Evolutionary conservation across 2,113 vertebrate genomes (phyloP).

Genomic region (Oceanites oceanicus): DNA sequence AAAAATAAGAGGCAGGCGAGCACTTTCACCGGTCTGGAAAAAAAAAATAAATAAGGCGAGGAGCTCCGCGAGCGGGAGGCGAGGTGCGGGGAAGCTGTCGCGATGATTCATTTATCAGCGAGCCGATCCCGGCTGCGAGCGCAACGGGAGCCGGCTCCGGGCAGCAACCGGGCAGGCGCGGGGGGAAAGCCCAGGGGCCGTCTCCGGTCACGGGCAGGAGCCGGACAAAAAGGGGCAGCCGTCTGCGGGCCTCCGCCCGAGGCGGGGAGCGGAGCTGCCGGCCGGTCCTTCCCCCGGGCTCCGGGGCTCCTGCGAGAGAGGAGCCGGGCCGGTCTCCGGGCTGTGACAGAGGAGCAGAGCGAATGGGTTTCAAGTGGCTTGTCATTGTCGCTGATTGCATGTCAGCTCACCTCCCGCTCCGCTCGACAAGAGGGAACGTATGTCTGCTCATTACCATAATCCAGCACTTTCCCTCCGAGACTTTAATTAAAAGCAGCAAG

Average conservation of each 20-base stretch:
- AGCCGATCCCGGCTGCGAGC: neutral
- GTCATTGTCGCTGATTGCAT: conserved; percentile 84
- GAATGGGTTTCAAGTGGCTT: conserved; percentile 81
- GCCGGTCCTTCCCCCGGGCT: too few species aligned
- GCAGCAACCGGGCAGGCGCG: neutral
- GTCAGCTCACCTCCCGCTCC: conserved; percentile 85
- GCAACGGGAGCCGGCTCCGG: neutral
- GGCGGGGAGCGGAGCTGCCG: neutral
- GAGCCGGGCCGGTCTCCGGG: neutral
- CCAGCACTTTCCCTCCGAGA: conserved; percentile 90
- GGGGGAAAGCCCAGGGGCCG: too few species aligned
- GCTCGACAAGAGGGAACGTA: conserved; percentile 83
- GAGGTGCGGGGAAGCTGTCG: neutral
- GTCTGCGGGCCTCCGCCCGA: neutral
- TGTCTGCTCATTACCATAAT: conserved; percentile 96
- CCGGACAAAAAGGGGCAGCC: neutral
- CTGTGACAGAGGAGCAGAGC: conserved; percentile 70
- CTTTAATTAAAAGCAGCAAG: conserved; percentile 95
- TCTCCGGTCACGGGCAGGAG: neutral
- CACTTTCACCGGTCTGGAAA: neutral
- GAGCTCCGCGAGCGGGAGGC: neutral
- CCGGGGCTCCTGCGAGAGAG: neutral
- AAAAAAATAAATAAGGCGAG: neutral
- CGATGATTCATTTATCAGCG: neutral
- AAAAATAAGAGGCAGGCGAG: neutral